Conservation (phyloP, 2,888 invertebrate genomes). For the Hedychridium roseum region DNA sequence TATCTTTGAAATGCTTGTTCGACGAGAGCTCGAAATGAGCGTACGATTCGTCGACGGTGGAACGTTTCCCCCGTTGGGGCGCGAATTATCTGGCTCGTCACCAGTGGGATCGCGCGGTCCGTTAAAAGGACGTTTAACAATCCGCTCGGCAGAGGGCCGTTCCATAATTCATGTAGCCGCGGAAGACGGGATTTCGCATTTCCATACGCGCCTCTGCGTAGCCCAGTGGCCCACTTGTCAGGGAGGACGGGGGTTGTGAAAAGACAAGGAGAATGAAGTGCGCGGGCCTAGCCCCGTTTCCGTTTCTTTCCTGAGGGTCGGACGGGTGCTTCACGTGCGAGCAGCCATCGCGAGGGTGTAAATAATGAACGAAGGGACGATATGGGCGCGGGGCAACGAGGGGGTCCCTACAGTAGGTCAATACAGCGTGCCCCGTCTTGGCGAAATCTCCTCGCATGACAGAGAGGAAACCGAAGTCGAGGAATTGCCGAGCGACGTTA, state of each 20-base stretch:
- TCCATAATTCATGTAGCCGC: conserved; percentile 35
- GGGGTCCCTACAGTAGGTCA: conserved; percentile 53
- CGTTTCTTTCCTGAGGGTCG: conserved; percentile 34
- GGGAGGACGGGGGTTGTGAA: conserved; percentile 32
- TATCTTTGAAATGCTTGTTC: too few species aligned
- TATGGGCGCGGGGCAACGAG: conserved; percentile 30
- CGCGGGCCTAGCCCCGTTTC: conserved; percentile 20
- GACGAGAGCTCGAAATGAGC: too few species aligned
- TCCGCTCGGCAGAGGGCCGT: too few species aligned
- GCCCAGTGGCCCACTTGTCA: conserved; percentile 55
- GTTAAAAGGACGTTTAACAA: too few species aligned
- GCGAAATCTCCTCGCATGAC: too few species aligned
- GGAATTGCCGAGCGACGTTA: too few species aligned
- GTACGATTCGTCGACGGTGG: too few species aligned
- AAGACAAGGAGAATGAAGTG: conserved; percentile 48
- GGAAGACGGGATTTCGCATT: conserved; percentile 8
- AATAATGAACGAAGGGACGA: conserved; percentile 58
- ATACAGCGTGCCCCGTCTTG: conserved; percentile 38
- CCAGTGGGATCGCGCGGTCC: too few species aligned
- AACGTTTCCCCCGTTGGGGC: too few species aligned
- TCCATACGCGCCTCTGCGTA: conserved; percentile 29
- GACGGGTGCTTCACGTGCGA: conserved; percentile 42
- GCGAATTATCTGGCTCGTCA: too few species aligned
- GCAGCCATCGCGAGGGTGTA: conserved; percentile 46
- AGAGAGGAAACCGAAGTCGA: too few species aligned